A percentile compares a stretch with the other conserved stretches of the same genome.
Evolutionary conservation across 2,113 vertebrate species (phyloP).

Genomic region (Epinephelus lanceolatus): DNA sequence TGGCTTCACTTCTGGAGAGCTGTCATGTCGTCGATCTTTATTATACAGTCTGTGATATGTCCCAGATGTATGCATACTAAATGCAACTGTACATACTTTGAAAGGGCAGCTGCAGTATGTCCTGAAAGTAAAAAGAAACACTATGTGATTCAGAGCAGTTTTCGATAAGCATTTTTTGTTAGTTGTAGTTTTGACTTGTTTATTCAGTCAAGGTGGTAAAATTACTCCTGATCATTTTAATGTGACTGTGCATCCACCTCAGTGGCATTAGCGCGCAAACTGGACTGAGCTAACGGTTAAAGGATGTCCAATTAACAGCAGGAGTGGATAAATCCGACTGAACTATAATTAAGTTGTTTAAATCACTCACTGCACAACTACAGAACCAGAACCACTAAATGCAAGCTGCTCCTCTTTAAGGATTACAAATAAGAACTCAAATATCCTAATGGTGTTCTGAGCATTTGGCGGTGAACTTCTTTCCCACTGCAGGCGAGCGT

Average conservation of each 20-base stretch:
- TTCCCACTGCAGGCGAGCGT: constrained; percentile 17
- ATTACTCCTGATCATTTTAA: background rate
- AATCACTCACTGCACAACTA: background rate
- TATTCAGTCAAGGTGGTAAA: background rate
- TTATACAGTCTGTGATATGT: too few relatives aligned
- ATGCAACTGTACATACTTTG: too few relatives aligned
- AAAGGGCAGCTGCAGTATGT: too few relatives aligned
- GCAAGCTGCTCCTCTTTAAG: background rate
- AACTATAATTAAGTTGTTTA: background rate
- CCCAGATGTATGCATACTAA: too few relatives aligned
- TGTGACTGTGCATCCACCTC: background rate
- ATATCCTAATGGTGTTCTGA: background rate
- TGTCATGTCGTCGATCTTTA: too few relatives aligned
- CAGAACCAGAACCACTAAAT: background rate
- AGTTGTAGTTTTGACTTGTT: background rate
- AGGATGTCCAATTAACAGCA: background rate
- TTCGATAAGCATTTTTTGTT: background rate
- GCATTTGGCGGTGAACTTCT: background rate
- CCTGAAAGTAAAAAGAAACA: too few relatives aligned
- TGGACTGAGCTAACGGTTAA: too few relatives aligned
- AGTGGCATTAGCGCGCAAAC: background rate
- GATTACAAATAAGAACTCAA: background rate
- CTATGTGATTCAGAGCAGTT: too few relatives aligned
- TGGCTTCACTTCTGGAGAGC: too few relatives aligned
- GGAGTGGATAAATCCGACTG: background rate